A percentile compares a stretch with the other conserved stretches of the same genome.
Conservation (phyloP, 2,797 vertebrate genomes). For the Columba guinea region DNA sequence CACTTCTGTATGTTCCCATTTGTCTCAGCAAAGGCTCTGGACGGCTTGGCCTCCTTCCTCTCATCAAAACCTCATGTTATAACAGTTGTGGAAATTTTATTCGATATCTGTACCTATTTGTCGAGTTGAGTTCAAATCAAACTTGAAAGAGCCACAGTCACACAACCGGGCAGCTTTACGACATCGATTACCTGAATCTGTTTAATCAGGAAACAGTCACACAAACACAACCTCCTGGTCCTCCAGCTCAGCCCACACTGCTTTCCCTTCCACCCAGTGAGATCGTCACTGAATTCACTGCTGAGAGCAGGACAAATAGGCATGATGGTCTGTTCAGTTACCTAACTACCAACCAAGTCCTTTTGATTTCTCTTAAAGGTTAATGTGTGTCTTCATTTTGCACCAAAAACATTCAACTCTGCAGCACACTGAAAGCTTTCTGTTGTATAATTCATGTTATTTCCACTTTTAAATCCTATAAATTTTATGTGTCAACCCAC, state of each 20-base stretch:
- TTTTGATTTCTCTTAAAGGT: background rate
- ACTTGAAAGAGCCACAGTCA: background rate
- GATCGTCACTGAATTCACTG: background rate
- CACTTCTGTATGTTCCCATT: background rate
- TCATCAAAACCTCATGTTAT: background rate
- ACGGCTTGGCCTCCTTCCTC: background rate
- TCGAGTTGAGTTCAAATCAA: background rate
- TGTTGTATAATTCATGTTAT: background rate
- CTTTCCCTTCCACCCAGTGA: background rate
- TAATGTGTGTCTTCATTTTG: background rate
- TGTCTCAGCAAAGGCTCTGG: background rate
- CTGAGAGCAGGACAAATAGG: background rate
- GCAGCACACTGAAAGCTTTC: background rate
- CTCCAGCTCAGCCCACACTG: background rate
- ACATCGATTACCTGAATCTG: background rate
- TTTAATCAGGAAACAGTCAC: background rate
- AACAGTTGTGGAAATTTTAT: background rate
- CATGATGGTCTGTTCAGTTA: background rate
- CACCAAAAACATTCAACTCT: background rate
- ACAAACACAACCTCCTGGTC: background rate
- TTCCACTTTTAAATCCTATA: background rate
- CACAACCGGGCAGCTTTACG: background rate
- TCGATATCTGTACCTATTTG: background rate
- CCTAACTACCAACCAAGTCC: background rate
- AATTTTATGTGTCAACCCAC: background rate